Base-by-base conservation (phyloP, 2,113 vertebrate genomes). In the Phalacrocorax brasilianus region DNA sequence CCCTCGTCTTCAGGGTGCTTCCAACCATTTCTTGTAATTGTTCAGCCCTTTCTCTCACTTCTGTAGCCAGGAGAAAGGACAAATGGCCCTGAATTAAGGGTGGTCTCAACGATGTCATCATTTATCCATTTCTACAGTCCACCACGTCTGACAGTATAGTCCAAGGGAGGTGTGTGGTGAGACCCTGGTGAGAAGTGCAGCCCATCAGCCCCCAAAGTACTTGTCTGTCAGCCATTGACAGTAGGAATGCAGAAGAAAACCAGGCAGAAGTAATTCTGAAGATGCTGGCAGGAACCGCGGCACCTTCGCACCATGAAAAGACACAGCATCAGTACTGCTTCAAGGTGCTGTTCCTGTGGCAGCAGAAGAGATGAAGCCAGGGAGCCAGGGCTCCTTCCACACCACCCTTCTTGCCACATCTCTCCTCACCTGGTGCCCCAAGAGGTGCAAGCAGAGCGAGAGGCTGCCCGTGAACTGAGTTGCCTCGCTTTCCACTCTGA, bases 121-220 rank as follows among this genome's bases (percentile, higher is more conserved):
- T 88, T 66, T 85, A 44, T 49, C 16, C 16, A 21, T 67, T 75
- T 56, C 52, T 62, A 12, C 19, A 56, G 14, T 62, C 47, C 44
- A 17, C 26, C 9, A 14, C 14, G 40, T 38, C n/a, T 85, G 42
- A 63, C 0, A 0, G 8, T 27, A 6, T 4, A 62, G 35, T 26
- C 26, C 0, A 3, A 44, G 22, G 19, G 3, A 44, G 22, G 19
- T 66, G 22, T 71, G 40, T 23, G 61, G 26, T 71, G 56, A 93
- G 62, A 83, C 9, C 19, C 15, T 7, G 2, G 2, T 52, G 24
- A 33, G 62, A 72, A 83, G 30, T 33, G 55, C 26, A 66, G 52
- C 22, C 40, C 55, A 61, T 56, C 18, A 61, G 24, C 13, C 18
- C 35, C 5, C 4, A 4, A 21, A 30, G 15, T 23, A 40, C 26